Evolutionary conservation across 2,797 vertebrate species (phyloP), one percentile per base, ranked within the genome.

Genomic region (Cirrhinus mrigala): DNA sequence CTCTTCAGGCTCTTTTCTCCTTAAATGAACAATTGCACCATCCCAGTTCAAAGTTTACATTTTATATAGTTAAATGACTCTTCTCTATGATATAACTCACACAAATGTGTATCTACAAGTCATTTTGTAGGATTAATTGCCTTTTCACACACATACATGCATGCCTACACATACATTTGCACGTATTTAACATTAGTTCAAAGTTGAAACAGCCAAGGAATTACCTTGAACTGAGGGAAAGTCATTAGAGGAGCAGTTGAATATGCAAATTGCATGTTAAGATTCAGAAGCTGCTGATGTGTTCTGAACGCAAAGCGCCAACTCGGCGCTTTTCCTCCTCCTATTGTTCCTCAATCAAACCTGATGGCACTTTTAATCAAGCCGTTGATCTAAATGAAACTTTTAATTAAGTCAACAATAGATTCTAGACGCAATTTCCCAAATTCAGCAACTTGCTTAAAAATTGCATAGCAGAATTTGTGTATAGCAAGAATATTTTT

Each of bases 221-320:
- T 93, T 89, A 94, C 90, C 92, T 93, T 91, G 87, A 85, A 78
- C 88, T 81, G 86, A 68, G 90, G 93, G 88, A 93, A 94, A 94
- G 90, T 94, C 91, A 94, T 93, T 90, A 94, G 88, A 76, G 71
- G 62, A 81, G 73, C 56, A 62, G 84, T 64, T 85, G 75, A 84
- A 86, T 86, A 86, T 88, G 85, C 85, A 84, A 84, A 86, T 84
- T 48, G n/a, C 37, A n/a, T 40, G 22, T 37, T 74, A 54, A 81
- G 56, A 84, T 81, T 85, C 75, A 70, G 74, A 84, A 81, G 60
- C 71, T 84, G 85, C 85, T 88, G 85, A 84, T 78, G 71, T 75
- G 50, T 75, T 70, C 52, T 22, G 44, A 62, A 80, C 27, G 22
- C 44, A 24, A 71, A 84, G 48, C n/a, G 86, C 77, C 56, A 50